These are phyloP conservation scores for Xylota sylvarum DNA, from an alignment of 2,888 invertebrate genomes.

Conservation along the genomic window DNA sequence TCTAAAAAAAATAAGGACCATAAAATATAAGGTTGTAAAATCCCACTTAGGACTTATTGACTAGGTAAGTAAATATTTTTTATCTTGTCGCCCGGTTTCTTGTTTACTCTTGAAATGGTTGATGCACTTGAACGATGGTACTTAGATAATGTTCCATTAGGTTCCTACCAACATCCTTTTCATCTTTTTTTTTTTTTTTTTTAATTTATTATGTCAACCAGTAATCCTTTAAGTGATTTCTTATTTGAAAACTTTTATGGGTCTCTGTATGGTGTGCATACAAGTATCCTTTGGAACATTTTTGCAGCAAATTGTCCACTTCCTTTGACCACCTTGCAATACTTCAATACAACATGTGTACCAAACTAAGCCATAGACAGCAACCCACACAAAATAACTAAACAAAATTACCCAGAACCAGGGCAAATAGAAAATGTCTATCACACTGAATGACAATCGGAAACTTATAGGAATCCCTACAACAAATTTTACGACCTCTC, in stretches of 20 bases:
- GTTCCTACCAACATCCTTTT: neutral
- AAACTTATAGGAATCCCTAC: conserved; percentile 20
- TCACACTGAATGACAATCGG: conserved; percentile 12
- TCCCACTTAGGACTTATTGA: neutral
- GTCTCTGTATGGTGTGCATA: neutral
- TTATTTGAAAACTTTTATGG: neutral
- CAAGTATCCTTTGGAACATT: neutral
- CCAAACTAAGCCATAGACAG: neutral
- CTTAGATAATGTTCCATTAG: conserved; percentile 5
- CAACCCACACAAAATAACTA: too few relatives aligned
- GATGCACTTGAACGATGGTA: neutral
- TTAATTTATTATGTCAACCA: neutral
- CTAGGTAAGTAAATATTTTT: neutral
- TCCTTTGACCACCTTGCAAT: neutral
- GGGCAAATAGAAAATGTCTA: neutral
- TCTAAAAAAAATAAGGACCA: neutral
- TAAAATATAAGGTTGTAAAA: neutral
- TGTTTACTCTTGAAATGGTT: neutral
- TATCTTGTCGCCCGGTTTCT: neutral
- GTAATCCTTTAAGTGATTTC: conserved; percentile 2
- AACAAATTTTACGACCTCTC: conserved; percentile 34
- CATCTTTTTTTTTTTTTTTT: too few relatives aligned
- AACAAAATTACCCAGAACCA: neutral
- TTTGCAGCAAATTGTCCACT: neutral
- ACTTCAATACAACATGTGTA: neutral